phyloP scores from a whole-genome alignment of 2,888 invertebrate species.

The Rhynchonema sp. region DNA sequence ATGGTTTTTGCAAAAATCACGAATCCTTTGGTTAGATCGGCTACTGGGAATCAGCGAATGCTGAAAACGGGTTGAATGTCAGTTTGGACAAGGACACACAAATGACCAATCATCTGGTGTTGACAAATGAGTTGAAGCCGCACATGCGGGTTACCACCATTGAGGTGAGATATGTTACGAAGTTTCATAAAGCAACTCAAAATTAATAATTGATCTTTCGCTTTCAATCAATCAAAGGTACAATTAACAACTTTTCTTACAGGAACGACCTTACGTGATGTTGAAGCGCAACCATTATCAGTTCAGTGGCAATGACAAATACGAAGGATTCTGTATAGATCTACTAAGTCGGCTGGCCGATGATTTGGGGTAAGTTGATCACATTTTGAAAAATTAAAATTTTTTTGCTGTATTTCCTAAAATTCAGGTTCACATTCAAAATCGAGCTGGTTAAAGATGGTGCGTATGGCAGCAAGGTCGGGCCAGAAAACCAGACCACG shows the following conservation, averaged over 20 bases:
- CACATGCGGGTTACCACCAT: constrained; percentile 29
- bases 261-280: constrained; percentile 30
- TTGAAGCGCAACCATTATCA: constrained; percentile 3
- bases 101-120: constrained; percentile 10
- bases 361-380: too few relatives aligned
- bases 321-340: constrained; percentile 60
- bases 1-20: neutral
- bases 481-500: constrained; percentile 23
- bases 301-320: constrained; percentile 41
- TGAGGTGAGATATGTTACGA: too few relatives aligned
- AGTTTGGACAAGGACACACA: constrained; percentile 24
- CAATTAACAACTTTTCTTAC: too few relatives aligned
- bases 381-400: too few relatives aligned
- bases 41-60: constrained; percentile 19
- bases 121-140: constrained; percentile 23
- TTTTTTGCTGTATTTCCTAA: too few relatives aligned
- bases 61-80: constrained; percentile 20
- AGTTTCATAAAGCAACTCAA: too few relatives aligned
- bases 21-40: constrained; percentile 16
- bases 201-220: neutral
- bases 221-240: too few relatives aligned
- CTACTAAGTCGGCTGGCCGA: constrained; percentile 38
- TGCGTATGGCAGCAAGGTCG: constrained; percentile 14
- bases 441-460: constrained; percentile 29
- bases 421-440: constrained; percentile 25